Evolutionary conservation across 1,140 invertebrate genomes (phyloP), one percentile per base, ranked within the genome.

Genomic region (Drosophila varians): DNA sequence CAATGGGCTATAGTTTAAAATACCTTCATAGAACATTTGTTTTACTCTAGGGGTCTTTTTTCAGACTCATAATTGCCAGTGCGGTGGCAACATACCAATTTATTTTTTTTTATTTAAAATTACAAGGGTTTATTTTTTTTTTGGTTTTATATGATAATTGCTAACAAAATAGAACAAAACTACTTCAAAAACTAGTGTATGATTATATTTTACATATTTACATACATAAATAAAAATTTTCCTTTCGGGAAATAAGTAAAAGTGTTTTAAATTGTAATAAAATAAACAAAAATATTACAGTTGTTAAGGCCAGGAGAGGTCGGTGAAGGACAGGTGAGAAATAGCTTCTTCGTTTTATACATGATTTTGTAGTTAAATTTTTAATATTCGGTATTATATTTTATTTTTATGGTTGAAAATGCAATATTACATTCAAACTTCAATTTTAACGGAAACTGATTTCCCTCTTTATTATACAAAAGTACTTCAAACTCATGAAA

Each of bases 221-320:
- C 8, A 8, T n/a, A 8, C 5, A 9, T 3, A 11, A 28, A 16
- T 7, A 31, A 25, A 34, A n/a, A n/a, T n/a, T n/a, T n/a, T n/a
- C n/a, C n/a, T n/a, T n/a, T 45, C 7, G 1, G 8, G 26, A 9
- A 26, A 21, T 19, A 18, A 34, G 23, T 6, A 16, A 18, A 8
- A 55, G 18, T 14, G 7, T 46, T 19, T 28, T 58, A 16, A 18
- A 38, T 58, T 11, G 21, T 43, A 23, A 72, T 61, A 84, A 76
- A 79, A 72, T 11, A 47, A 78, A 52, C 68, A 56, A 72, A 43
- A 61, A 86, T 72, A 74, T 93, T 94, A 93, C 91, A 92, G 91
- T 88, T 91, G 93, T 94, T 95, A 92, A 95, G 95, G 91, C 95
- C 95, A 91, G 95, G 95, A 92, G 95, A 96, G 92, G 93, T 96